Conservation (phyloP, 2,888 invertebrate species). For the Scrobipalpa costella region DNA sequence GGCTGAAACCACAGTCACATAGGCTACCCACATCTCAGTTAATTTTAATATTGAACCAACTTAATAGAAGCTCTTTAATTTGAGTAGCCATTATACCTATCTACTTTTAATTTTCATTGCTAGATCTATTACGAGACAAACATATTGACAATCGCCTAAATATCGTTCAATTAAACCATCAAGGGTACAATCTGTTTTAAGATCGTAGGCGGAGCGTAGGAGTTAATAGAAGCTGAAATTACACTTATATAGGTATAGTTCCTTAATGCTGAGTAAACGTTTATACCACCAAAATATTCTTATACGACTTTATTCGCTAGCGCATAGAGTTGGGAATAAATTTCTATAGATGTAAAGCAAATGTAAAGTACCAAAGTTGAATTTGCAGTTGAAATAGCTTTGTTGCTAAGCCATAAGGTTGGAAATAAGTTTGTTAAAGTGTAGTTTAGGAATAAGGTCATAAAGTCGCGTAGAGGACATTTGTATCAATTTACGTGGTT, state of each 20-base stretch:
- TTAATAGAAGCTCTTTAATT: too few relatives aligned
- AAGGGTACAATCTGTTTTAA: slow-evolving; percentile 15
- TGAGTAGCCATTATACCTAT: too few relatives aligned
- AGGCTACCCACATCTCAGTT: too few relatives aligned
- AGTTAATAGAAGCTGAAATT: slow-evolving; percentile 8
- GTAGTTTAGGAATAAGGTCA: too few relatives aligned
- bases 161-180: slow-evolving; percentile 18
- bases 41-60: too few relatives aligned
- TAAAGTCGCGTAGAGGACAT: slow-evolving; percentile 28
- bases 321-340: not conserved
- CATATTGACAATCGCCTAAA: slow-evolving; percentile 4
- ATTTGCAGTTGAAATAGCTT: not conserved
- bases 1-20: too few relatives aligned
- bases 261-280: not conserved
- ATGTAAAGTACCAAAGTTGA: not conserved
- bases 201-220: slow-evolving; percentile 23
- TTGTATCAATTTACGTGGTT: slow-evolving; percentile 36
- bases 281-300: not conserved
- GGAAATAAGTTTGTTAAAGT: not conserved
- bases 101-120: too few relatives aligned
- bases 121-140: too few relatives aligned
- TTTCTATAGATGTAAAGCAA: not conserved
- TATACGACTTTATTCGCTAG: not conserved
- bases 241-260: slow-evolving; percentile 6
- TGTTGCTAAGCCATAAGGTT: not conserved